Base-by-base conservation (phyloP, 2,113 vertebrate genomes). In the Paramisgurnus dabryanus region DNA sequence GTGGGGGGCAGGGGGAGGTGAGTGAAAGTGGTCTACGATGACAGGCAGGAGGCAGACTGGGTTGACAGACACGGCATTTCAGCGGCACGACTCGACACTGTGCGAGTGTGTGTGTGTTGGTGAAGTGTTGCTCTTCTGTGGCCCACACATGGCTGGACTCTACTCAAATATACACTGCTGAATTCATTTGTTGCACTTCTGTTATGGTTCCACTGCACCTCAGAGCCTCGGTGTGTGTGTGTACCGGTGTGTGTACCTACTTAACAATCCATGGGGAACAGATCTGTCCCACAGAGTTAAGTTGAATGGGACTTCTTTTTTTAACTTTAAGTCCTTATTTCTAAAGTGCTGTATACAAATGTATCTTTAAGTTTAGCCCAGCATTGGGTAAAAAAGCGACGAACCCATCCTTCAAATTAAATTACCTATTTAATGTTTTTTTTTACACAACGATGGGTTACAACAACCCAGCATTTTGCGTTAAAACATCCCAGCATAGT, bases 41-140 rank as follows among this genome's bases (percentile, higher is more conserved):
- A 85, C 85, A 84, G 80, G 72, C 71, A 81, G 45, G 84, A 77
- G 76, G 83, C 76, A 82, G 81, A 78, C 45, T n/a, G 76, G 17
- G 80, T 75, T 82, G 85, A 88, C 85, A 86, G 84, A 86, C 76
- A 67, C 10, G 66, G 66, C 68, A 77, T 85, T 82, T 88, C 84
- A 86, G 76, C 77, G 45, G 79, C 63, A 49, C 66, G 40, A 63
- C 80, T 81, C 66, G 41, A 58, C 67, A 34, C 11, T 50, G 67
- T n/a, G 40, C 47, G 27, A 2, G 15, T 7, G 65, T 67, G 64
- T 15, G 49, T 67, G 64, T 57, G 45, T 43, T 68, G 64, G 10
- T 41, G 58, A 57, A 71, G 53, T 53, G 7, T 55, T 39, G 47
- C 53, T 65, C 47, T 79, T 53, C 27, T 58, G 15, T 45, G 45